Evolutionary conservation across 2,888 invertebrate genomes (phyloP).

Genomic region (Pristionchus fissidentatus): DNA sequence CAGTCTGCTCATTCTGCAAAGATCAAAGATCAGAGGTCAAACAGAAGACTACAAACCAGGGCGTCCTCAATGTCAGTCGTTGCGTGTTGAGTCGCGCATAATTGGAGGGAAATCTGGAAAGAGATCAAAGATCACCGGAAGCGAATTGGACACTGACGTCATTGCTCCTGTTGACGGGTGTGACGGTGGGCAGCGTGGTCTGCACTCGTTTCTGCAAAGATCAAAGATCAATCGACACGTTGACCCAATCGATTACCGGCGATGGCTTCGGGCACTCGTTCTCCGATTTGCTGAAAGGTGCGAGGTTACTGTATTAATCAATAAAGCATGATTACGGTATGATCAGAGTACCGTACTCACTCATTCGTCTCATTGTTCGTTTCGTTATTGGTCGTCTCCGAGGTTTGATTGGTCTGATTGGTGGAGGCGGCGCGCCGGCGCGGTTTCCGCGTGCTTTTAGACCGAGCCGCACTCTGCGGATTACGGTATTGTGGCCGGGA

Average conservation of each 20-base stretch:
- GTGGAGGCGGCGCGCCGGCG: neutral
- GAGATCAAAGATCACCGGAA: slow-evolving; percentile 29
- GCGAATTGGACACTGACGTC: neutral
- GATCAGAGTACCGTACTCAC: slow-evolving; percentile 8
- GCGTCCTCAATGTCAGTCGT: slow-evolving; percentile 9
- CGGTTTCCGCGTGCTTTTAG: neutral
- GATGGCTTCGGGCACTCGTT: neutral
- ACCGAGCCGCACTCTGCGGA: neutral
- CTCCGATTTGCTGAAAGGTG: slow-evolving; percentile 24
- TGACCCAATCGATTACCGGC: slow-evolving; percentile 17
- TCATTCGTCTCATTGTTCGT: neutral
- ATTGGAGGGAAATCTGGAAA: neutral
- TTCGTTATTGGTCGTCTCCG: neutral
- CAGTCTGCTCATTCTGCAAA: neutral
- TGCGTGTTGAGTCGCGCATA: neutral
- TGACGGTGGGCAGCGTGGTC: neutral
- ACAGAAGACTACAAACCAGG: neutral
- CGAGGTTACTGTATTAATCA: neutral
- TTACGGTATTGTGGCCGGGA: neutral
- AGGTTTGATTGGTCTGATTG: slow-evolving; percentile 4
- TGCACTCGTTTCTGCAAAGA: slow-evolving; percentile 5
- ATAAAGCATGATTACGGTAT: neutral
- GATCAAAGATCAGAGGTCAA: neutral
- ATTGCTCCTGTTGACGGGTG: neutral
- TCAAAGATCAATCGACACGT: slow-evolving; percentile 20